Percentiles rank a stretch among this genome's conserved stretches.
Evolutionary conservation across 2,797 vertebrate genomes (phyloP).

Genomic region (Anguilla anguilla): DNA sequence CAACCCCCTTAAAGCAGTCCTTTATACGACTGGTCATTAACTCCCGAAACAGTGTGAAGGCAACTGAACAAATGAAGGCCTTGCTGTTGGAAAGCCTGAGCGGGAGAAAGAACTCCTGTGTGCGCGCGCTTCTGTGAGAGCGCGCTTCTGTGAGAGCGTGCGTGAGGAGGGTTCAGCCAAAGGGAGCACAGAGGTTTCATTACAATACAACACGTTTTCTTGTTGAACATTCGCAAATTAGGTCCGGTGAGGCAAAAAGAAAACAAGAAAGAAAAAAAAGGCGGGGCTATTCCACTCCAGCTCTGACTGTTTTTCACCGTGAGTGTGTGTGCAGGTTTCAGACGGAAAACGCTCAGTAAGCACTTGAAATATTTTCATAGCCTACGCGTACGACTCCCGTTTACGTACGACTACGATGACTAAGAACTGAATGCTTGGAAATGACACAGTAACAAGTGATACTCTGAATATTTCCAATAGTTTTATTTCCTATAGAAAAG

Average conservation of each 20-base stretch:
- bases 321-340: not conserved
- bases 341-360: not conserved
- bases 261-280: not conserved
- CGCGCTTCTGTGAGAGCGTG: not conserved
- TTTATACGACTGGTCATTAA: not conserved
- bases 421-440: not conserved
- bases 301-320: not conserved
- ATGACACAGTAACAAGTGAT: not conserved
- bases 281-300: not conserved
- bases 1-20: not conserved
- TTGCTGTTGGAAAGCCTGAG: not conserved
- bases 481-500: slow-evolving; percentile 23
- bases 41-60: not conserved
- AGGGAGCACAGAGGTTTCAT: not conserved
- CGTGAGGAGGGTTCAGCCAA: not conserved
- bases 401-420: not conserved
- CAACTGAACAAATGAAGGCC: not conserved
- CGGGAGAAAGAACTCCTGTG: not conserved
- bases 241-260: not conserved
- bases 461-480: slow-evolving; percentile 11
- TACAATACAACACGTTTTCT: not conserved
- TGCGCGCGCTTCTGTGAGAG: not conserved
- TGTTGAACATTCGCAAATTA: not conserved
- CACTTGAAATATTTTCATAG: not conserved
- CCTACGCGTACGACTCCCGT: not conserved